These are phyloP conservation scores for Margaritifera margaritifera DNA, from an alignment of 2,888 invertebrate genomes.

Conservation along the genomic window DNA sequence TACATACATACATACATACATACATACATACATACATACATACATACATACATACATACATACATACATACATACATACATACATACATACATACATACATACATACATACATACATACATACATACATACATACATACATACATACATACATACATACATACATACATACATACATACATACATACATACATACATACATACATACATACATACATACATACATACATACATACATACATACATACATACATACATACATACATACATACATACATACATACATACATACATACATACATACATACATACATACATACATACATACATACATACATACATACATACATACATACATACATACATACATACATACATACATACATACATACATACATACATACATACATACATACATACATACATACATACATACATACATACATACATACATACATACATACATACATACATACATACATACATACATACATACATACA, in stretches of 20 bases:
- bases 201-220: conserved; percentile 3
- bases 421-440: too few species aligned
- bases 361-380: conserved; percentile 4
- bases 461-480: too few species aligned
- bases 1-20: conserved; percentile 8
- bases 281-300: too few species aligned
- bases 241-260: conserved; percentile 7
- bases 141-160: not conserved
- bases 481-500: too few species aligned
- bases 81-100: not conserved
- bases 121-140: conserved; percentile 7
- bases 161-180: too few species aligned
- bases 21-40: too few species aligned
- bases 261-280: conserved; percentile 6
- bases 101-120: conserved; percentile 5
- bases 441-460: not conserved
- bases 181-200: not conserved
- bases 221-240: conserved; percentile 3
- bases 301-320: not conserved
- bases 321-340: conserved; percentile 8
- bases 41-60: too few species aligned
- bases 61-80: conserved; percentile 6
- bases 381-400: conserved; percentile 9
- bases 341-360: not conserved
- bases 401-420: not conserved